A percentile compares a stretch with the other conserved stretches of the same genome.
Conservation (phyloP, 1,140 invertebrate genomes). For the Camponotus floridanus region DNA sequence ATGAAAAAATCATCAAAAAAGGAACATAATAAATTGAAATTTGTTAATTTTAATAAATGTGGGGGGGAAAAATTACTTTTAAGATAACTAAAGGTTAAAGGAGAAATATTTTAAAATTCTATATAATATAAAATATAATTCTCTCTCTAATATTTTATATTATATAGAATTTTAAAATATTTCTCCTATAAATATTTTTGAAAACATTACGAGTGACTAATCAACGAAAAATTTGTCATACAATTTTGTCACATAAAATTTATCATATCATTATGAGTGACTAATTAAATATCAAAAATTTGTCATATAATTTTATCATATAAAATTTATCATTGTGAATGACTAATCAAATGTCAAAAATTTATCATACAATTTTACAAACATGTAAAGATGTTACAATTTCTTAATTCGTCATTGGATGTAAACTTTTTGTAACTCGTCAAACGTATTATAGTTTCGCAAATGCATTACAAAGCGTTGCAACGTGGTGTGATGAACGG, state of each 20-base stretch:
- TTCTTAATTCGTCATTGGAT: conserved; percentile 23
- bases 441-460: conserved; percentile 24
- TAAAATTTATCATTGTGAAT: not conserved
- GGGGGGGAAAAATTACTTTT: not conserved
- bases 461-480: conserved; percentile 26
- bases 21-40: too few species aligned
- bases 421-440: conserved; percentile 35
- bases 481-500: conserved; percentile 28
- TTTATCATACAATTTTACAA: not conserved
- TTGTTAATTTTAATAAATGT: not conserved
- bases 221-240: not conserved
- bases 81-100: not conserved
- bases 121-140: too few species aligned
- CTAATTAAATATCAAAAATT: not conserved
- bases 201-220: not conserved
- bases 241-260: not conserved
- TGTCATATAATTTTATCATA: not conserved
- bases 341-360: not conserved
- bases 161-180: too few species aligned
- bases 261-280: not conserved
- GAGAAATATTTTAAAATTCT: too few species aligned
- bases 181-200: not conserved
- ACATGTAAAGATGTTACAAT: conserved; percentile 7
- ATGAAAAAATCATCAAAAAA: not conserved
- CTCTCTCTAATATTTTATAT: too few species aligned